These are phyloP conservation scores for Desmodus rotundus DNA, from an alignment of 2,113 vertebrate species.

Conservation along the genomic window DNA sequence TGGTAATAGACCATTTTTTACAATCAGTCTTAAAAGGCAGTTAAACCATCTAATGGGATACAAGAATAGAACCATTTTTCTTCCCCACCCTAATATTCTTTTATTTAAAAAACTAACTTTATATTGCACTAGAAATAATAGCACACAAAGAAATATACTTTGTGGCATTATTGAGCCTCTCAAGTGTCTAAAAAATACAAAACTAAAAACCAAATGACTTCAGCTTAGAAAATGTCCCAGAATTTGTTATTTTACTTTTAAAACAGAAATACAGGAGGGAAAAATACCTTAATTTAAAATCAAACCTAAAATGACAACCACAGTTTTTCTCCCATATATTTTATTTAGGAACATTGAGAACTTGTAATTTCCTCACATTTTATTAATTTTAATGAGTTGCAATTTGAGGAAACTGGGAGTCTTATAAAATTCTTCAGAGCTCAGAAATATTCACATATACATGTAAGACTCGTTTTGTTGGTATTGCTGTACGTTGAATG, in stretches of 20 bases:
- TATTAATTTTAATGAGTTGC: slow-evolving; percentile 15
- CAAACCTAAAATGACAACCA: background rate
- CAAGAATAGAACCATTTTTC: slow-evolving; percentile 37
- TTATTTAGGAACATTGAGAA: background rate
- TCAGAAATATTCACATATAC: background rate
- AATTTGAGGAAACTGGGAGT: background rate
- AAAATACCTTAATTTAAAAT: slow-evolving; percentile 24
- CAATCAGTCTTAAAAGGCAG: slow-evolving; percentile 32
- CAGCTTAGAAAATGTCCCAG: slow-evolving; percentile 9
- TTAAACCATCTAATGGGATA: background rate
- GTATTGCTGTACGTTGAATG: background rate
- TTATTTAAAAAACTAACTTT: background rate
- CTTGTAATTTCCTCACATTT: background rate
- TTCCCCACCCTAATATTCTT: slow-evolving; percentile 16
- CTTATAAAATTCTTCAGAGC: background rate
- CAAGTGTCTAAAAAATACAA: slow-evolving; percentile 36
- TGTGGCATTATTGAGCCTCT: slow-evolving; percentile 27
- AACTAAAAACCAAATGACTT: slow-evolving; percentile 37
- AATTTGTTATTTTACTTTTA: slow-evolving; percentile 42
- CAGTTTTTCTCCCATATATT: background rate
- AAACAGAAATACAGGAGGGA: background rate
- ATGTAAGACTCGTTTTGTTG: background rate
- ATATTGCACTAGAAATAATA: slow-evolving; percentile 30
- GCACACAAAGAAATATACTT: slow-evolving; percentile 18
- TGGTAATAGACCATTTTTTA: background rate